Evolutionary conservation across 2,113 vertebrate genomes (phyloP).

Genomic region (Pollimyrus isidori): DNA sequence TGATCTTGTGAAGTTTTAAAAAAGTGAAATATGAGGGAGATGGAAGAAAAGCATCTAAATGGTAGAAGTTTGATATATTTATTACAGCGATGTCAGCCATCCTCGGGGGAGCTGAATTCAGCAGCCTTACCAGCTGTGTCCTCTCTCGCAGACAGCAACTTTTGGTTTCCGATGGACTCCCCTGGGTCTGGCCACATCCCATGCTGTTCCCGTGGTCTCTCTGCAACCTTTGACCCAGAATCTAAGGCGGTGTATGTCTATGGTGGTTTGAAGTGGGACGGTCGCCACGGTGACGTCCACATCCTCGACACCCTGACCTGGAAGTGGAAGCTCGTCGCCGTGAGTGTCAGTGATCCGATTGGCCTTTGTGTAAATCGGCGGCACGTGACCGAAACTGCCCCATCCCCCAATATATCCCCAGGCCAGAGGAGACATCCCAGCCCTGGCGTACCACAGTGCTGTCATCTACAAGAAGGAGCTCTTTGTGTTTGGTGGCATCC

Average conservation of each 20-base stretch:
- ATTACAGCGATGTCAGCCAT: background rate
- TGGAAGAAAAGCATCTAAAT: background rate
- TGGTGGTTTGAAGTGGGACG: slow-evolving; percentile 67
- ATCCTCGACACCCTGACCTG: slow-evolving; percentile 73
- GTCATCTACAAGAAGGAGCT: slow-evolving; percentile 74
- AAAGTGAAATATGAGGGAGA: background rate
- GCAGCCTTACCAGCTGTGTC: background rate
- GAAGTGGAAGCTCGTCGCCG: slow-evolving; percentile 73
- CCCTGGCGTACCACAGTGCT: slow-evolving; percentile 69
- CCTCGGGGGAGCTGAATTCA: background rate
- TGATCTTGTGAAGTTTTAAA: background rate
- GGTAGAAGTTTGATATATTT: background rate
- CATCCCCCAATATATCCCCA: slow-evolving; percentile 33
- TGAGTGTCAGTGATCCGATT: slow-evolving; percentile 48
- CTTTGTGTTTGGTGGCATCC: slow-evolving; percentile 76
- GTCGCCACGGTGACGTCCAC: slow-evolving; percentile 58
- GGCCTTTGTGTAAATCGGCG: background rate
- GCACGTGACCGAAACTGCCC: background rate
- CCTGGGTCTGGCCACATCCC: slow-evolving; percentile 48
- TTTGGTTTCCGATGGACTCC: slow-evolving; percentile 73
- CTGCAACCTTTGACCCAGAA: slow-evolving; percentile 76
- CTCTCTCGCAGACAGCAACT: slow-evolving; percentile 62
- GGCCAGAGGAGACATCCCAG: slow-evolving; percentile 72
- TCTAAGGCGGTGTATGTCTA: slow-evolving; percentile 71
- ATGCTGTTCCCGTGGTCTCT: slow-evolving; percentile 59